phyloP scores from a whole-genome alignment of 2,888 invertebrate genomes.

The Drosophila imparisetae region DNA sequence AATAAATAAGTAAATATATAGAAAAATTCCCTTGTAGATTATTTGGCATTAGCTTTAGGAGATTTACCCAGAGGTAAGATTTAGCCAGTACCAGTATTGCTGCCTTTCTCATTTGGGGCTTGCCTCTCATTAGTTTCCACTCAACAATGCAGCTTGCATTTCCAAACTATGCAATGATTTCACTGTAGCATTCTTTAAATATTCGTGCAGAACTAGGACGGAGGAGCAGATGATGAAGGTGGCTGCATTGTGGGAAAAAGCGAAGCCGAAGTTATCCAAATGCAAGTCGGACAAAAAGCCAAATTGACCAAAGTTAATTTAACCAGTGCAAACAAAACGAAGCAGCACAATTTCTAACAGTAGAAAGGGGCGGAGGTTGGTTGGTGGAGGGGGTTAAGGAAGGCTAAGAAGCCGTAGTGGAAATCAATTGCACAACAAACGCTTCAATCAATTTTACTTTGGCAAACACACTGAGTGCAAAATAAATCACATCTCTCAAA shows the following conservation, averaged over 20 bases:
- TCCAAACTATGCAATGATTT: slow-evolving; percentile 16
- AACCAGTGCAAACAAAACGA: slow-evolving; percentile 72
- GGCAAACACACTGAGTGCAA: slow-evolving; percentile 80
- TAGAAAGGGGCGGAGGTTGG: not conserved
- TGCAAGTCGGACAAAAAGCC: slow-evolving; percentile 61
- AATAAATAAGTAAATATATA: not conserved
- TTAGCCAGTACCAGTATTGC: not conserved
- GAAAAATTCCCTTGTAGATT: not conserved
- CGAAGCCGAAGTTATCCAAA: slow-evolving; percentile 26
- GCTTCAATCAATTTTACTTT: slow-evolving; percentile 81
- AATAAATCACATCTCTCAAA: slow-evolving; percentile 74
- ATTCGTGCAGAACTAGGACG: not conserved
- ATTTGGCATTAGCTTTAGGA: not conserved
- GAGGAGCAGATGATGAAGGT: not conserved
- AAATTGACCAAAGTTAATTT: slow-evolving; percentile 81
- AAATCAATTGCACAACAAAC: slow-evolving; percentile 79
- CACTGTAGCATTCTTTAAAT: slow-evolving; percentile 17
- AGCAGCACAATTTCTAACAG: slow-evolving; percentile 31
- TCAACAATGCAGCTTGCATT: not conserved
- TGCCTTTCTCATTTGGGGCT: not conserved
- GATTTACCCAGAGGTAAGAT: not conserved
- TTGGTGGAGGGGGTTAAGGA: slow-evolving; percentile 2
- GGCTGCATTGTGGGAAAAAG: slow-evolving; percentile 15
- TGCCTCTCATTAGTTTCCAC: not conserved
- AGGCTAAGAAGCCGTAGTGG: slow-evolving; percentile 24